These are phyloP conservation scores for Acanthaster planci DNA, from an alignment of 35 echinoderm and acorn worm genomes.

Conservation along the genomic window DNA sequence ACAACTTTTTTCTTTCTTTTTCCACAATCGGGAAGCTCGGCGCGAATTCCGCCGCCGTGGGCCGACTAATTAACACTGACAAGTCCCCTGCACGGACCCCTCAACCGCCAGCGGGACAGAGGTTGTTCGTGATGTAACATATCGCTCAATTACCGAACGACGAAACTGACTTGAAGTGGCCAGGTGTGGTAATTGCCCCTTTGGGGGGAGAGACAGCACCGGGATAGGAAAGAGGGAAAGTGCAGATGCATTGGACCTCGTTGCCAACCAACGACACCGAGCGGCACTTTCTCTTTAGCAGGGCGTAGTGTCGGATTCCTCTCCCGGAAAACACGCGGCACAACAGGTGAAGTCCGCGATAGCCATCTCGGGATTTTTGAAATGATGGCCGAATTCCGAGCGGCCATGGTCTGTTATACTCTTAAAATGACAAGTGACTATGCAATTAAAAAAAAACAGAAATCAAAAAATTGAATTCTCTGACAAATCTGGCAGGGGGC, in stretches of 20 bases:
- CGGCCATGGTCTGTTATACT: neutral
- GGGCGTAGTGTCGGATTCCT: neutral
- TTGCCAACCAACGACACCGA: neutral
- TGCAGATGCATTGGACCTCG: neutral
- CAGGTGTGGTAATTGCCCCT: constrained; percentile 7
- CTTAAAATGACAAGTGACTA: neutral
- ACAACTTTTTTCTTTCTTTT: neutral
- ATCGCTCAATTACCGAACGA: neutral
- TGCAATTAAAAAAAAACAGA: no score
- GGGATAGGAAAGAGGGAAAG: neutral
- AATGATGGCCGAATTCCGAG: constrained; percentile 1
- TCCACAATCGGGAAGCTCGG: neutral
- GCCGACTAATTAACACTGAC: constrained; percentile 18
- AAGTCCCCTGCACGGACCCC: neutral
- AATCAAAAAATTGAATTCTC: no score
- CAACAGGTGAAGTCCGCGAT: constrained; percentile 18
- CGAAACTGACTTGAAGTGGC: constrained; percentile 9
- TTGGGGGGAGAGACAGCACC: neutral
- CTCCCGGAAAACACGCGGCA: neutral
- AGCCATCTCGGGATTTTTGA: neutral
- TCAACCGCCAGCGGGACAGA: neutral
- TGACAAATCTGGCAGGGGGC: no score
- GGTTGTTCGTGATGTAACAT: constrained; percentile 1
- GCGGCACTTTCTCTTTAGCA: constrained; percentile 12
- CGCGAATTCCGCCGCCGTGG: neutral